Conservation (phyloP, 2,113 vertebrate species). For the Corythornis madagascariensis region DNA sequence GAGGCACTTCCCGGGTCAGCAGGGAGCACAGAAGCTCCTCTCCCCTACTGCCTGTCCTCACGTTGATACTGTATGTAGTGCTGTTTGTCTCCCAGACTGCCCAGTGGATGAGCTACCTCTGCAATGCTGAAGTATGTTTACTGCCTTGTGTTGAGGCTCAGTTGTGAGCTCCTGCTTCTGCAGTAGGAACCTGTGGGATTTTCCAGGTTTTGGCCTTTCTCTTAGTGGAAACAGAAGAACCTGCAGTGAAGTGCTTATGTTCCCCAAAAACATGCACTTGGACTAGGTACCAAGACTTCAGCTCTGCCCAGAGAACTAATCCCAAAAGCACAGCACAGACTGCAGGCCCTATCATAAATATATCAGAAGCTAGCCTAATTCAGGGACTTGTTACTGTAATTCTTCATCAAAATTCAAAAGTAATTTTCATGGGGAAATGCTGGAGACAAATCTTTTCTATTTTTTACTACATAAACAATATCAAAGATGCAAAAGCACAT, state of each 20-base stretch:
- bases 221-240: fast-evolving
- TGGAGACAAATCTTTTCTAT: not conserved
- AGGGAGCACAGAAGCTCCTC: not conserved
- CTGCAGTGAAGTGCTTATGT: not conserved
- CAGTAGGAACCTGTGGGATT: not conserved
- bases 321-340: not conserved
- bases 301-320: not conserved
- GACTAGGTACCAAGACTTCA: not conserved
- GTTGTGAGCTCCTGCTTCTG: not conserved
- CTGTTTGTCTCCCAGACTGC: not conserved
- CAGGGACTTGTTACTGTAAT: not conserved
- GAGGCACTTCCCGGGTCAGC: not conserved
- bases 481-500: not conserved
- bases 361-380: not conserved
- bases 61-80: not conserved
- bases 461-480: not conserved
- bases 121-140: not conserved
- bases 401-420: not conserved
- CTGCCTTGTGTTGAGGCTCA: not conserved
- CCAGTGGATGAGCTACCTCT: not conserved
- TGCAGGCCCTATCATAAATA: not conserved
- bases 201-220: not conserved
- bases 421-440: not conserved
- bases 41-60: not conserved
- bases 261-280: not conserved